Evolutionary conservation across 2,113 vertebrate species (phyloP), one percentile per base, ranked within the genome.

Genomic region (Tilapia sparmanii): DNA sequence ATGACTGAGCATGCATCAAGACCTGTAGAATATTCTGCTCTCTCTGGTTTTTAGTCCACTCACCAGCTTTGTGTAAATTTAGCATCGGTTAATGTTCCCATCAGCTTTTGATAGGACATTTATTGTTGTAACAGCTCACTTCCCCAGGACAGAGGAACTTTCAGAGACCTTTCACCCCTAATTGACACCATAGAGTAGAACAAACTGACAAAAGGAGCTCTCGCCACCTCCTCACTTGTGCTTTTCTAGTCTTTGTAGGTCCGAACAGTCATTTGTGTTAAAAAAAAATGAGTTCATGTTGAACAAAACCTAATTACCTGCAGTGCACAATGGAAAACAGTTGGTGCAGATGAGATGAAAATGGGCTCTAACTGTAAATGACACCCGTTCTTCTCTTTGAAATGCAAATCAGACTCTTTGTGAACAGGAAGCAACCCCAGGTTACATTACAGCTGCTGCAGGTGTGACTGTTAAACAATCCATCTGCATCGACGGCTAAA

Each of bases 331-430:
- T 33, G 57, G 29, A 4, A 53, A 79, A 18, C 50, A 22, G 66
- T 12, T 4, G 15, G 19, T 8, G 26, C 4, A 31, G 47, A 24
- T 5, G 38, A 82, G 66, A 59, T n/a, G 82, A 10, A 71, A 66
- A 53, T 18, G 76, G 50, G 57, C 63, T 80, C 45, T 52, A 47
- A 79, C 45, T 57, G 57, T 80, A 83, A 87, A 83, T 22, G 87
- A 76, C 63, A 73, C 47, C 29, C 1, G 10, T 1, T 0, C 26
- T 8, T 24, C 57, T 82, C 73, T 86, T 91, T 90, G 45, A 91
- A 76, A 88, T 89, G 90, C 35, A 86, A 88, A 92, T 90, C 19
- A 33, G 4, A 57, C 19, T 11, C 81, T 82, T n/a, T 81, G 83
- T 26, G 78, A 31, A 86, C 63, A 82, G 73, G 71, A 80, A 38